These are phyloP conservation scores for Sapajus apella DNA, from an alignment of 2,113 vertebrate genomes.

Conservation along the genomic window DNA sequence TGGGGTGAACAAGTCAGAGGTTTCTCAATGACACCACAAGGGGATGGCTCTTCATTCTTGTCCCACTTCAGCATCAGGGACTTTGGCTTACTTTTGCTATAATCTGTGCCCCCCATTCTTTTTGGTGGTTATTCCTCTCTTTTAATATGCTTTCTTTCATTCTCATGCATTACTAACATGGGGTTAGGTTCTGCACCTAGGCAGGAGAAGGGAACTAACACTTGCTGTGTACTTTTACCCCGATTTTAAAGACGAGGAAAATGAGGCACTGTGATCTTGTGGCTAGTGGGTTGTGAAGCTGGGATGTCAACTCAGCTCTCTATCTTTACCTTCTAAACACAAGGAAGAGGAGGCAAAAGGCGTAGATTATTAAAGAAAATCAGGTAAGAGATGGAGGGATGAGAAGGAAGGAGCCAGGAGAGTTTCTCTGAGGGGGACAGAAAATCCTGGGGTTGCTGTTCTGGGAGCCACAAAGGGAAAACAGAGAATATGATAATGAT, in stretches of 20 bases:
- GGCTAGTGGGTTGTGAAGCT: neutral
- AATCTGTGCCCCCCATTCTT: neutral
- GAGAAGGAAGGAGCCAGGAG: neutral
- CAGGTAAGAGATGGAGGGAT: neutral
- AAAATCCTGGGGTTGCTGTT: neutral
- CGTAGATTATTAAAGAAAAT: neutral
- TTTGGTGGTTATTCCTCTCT: neutral
- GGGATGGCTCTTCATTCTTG: neutral
- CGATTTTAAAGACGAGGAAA: neutral
- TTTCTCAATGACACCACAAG: neutral
- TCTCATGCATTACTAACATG: neutral
- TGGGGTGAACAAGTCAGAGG: neutral
- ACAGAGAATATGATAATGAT: neutral
- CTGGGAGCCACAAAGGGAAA: neutral
- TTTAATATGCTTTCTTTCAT: neutral
- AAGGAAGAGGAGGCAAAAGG: neutral
- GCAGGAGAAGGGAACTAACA: neutral
- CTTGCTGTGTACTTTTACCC: neutral
- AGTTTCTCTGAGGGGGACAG: neutral
- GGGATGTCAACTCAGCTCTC: neutral
- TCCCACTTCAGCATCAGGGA: no score
- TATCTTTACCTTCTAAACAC: neutral
- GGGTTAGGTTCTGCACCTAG: no score
- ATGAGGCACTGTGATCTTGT: rapidly evolving
- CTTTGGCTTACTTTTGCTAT: neutral